Evolutionary conservation across 2,113 vertebrate genomes (phyloP), one percentile per base, ranked within the genome.

Genomic region (Laterallus jamaicensis): DNA sequence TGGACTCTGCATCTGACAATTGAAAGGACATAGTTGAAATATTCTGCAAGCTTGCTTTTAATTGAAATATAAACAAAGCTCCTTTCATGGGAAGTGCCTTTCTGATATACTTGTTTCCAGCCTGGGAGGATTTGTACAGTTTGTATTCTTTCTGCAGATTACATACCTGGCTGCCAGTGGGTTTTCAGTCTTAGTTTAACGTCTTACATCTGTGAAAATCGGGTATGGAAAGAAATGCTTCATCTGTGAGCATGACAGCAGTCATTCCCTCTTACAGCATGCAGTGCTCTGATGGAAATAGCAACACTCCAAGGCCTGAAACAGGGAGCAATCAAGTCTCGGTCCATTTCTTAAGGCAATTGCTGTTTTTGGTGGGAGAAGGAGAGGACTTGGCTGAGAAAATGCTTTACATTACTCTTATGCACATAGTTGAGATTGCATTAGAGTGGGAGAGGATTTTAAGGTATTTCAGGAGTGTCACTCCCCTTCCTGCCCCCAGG

Each of bases 11-110:
- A 58, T 92, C 59, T 56, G 75, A 93, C 82, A 91, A 70, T 92
- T 82, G 73, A 93, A 74, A 76, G 66, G 73, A 80, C 76, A 37
- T 62, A 83, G 92, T 81, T 93, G 42, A 69, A 66, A 70, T 94
- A 91, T 9, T 86, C 69, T 70, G 59, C 50, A 15, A 32, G 74
- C 62, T 74, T 88, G 49, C 86, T 88, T 83, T 92, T 76, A 90
- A 75, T 66, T 62, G 89, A 90, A 78, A 59, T 69, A 26, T 59
- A 96, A 97, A 95, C 94, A 97, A 95, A 92, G 78, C 73, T 82
- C 32, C 85, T 95, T 96, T 97, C 37, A 55, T 68, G 68, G 88
- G 82, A 91, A 95, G 22, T 94, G 83, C 59, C 9, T 54, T 89
- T 93, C 66, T 81, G 63, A 82, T 92, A 16, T 12, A 68, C 74